phyloP scores from a whole-genome alignment of 2,113 vertebrate genomes.

The Phainopepla nitens region DNA sequence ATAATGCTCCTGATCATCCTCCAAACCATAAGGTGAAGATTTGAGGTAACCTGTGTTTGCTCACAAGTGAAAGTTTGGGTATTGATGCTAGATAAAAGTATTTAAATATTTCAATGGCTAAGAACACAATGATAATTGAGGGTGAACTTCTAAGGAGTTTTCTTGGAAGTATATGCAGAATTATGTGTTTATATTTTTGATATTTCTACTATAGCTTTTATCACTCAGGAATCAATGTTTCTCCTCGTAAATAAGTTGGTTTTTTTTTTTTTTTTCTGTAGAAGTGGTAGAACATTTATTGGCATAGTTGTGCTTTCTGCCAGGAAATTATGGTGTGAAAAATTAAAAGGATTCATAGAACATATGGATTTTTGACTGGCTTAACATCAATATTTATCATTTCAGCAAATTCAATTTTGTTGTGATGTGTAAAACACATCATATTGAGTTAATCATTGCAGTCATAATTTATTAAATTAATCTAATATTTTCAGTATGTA shows the following conservation, averaged over 20 bases:
- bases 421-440: neutral
- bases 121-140: neutral
- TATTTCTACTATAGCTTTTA: neutral
- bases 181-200: neutral
- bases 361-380: neutral
- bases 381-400: neutral
- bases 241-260: neutral
- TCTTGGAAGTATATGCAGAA: neutral
- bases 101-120: neutral
- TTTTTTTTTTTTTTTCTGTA: neutral
- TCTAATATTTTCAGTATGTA: neutral
- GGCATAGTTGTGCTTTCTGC: neutral
- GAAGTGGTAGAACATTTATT: neutral
- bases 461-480: neutral
- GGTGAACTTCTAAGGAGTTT: neutral
- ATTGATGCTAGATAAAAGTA: neutral
- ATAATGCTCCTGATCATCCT: neutral
- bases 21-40: neutral
- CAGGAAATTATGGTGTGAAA: neutral
- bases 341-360: neutral
- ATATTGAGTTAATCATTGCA: neutral
- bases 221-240: neutral
- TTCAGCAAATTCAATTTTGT: neutral
- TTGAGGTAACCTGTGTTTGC: neutral
- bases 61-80: neutral